Evolutionary conservation across 2,113 vertebrate species (phyloP).

Genomic region (Sorex araneus): DNA sequence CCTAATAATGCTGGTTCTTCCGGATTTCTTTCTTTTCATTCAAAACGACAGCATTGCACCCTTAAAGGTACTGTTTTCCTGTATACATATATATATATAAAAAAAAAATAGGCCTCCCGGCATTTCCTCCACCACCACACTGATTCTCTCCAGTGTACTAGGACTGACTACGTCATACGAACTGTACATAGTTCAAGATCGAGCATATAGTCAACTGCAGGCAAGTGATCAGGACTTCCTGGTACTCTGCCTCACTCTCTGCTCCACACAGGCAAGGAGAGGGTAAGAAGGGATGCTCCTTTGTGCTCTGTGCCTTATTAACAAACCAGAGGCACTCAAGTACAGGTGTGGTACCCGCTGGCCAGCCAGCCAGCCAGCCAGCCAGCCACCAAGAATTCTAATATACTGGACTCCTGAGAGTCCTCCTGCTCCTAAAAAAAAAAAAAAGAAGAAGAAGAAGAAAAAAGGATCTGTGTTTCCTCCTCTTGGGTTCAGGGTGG

Average conservation of each 20-base stretch:
- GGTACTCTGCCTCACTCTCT: slow-evolving; percentile 39
- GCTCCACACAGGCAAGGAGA: slow-evolving; percentile 60
- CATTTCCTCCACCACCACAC: slow-evolving; percentile 71
- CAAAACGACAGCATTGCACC: slow-evolving; percentile 43
- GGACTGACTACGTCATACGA: slow-evolving; percentile 52
- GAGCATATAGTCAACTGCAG: slow-evolving; percentile 69
- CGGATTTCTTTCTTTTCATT: slow-evolving; percentile 68
- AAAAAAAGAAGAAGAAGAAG: no score
- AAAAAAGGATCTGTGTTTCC: slow-evolving; percentile 86
- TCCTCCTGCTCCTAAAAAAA: slow-evolving; percentile 69
- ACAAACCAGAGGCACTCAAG: slow-evolving; percentile 70
- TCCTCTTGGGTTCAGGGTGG: slow-evolving; percentile 84
- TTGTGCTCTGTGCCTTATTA: slow-evolving; percentile 58
- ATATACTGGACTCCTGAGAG: slow-evolving; percentile 76
- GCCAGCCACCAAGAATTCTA: slow-evolving; percentile 82
- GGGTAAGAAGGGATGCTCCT: slow-evolving; percentile 37
- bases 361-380: slow-evolving; percentile 65
- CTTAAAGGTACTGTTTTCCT: slow-evolving; percentile 51
- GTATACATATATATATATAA: neutral
- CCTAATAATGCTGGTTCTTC: slow-evolving; percentile 56
- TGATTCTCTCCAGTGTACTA: slow-evolving; percentile 55
- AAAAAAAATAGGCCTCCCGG: slow-evolving; percentile 64
- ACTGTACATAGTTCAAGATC: slow-evolving; percentile 61
- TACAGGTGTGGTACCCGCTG: slow-evolving; percentile 42
- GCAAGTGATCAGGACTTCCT: slow-evolving; percentile 65